These are phyloP conservation scores for Mesocentrotus franciscanus DNA, from an alignment of 53 echinoderm and acorn worm genomes.

Conservation along the genomic window DNA sequence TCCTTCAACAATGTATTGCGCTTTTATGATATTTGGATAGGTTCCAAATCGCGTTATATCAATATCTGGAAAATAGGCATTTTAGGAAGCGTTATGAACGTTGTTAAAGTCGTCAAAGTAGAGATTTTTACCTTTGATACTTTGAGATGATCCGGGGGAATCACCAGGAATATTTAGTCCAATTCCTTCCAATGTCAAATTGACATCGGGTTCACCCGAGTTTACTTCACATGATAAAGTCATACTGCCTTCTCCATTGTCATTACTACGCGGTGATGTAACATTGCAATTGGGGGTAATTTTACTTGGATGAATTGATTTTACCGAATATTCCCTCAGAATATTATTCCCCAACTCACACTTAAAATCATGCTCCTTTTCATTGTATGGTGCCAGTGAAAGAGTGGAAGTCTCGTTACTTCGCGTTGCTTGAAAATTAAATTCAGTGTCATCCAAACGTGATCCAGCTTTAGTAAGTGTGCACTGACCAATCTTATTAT, in stretches of 20 bases:
- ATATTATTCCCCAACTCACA: background rate
- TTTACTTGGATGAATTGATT: background rate
- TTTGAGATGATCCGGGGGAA: no score
- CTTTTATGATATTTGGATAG: background rate
- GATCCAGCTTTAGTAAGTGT: background rate
- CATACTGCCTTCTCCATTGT: background rate
- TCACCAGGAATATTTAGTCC: no score
- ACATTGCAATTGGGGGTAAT: background rate
- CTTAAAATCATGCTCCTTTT: background rate
- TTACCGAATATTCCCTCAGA: background rate
- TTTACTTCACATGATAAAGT: no score
- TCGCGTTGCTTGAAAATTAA: background rate
- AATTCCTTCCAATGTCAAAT: no score
- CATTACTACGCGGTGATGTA: background rate
- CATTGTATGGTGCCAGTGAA: background rate
- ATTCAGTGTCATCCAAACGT: no score
- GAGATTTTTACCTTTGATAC: no score
- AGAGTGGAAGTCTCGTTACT: background rate
- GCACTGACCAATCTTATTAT: background rate
- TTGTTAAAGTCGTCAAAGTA: background rate
- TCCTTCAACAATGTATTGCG: no score
- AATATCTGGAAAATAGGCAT: background rate
- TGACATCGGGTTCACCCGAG: background rate
- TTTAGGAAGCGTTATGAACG: background rate
- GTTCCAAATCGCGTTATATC: background rate